Evolutionary conservation across 1,140 invertebrate genomes (phyloP), one percentile per base, ranked within the genome.

Genomic region (Bilobella aurantiaca): DNA sequence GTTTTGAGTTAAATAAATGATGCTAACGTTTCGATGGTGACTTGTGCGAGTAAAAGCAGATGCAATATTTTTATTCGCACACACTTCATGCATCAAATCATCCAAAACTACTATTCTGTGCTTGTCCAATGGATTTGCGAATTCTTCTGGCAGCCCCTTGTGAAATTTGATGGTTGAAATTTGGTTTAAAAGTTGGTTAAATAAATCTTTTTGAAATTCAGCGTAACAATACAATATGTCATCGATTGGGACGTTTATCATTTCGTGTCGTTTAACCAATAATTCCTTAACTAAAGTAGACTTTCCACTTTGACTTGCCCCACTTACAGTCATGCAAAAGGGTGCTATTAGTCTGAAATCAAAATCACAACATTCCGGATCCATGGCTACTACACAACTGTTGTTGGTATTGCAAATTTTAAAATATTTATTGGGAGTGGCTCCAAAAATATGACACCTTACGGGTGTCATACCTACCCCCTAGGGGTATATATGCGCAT

Each of bases 281-380:
- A 58, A 18, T 28, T 58, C 27, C 21, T 16, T 21, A 18, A 30
- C 31, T 14, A 58, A 25, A 25, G 28, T 37, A 31, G n/a, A 30
- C 23, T 61, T 61, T 34, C 59, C 59, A 61, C 59, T 34, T 37
- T 61, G 59, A 28, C 21, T 61, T 61, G 28, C 27, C 2, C 59
- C 59, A 34, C 5, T 14, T 34, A 61, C 34, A 14, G 31, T 30
- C 31, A 61, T 31, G 23, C 29, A 28, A 34, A 61, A 61, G 2
- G 59, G 59, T 34, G 29, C n/a, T n/a, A 34, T n/a, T 29, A 61
- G 31, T 12, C 5, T 2, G 25, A 3, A 61, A 34, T 61, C 59
- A 61, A 61, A 42, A 42, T 42, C 34, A 42, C 34, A 42, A 42
- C 34, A 42, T 42, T 42, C 34, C 34, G 18, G 8, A 18, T 42